Conservation (phyloP, 1,140 invertebrate genomes). For the Asobara japonica region DNA sequence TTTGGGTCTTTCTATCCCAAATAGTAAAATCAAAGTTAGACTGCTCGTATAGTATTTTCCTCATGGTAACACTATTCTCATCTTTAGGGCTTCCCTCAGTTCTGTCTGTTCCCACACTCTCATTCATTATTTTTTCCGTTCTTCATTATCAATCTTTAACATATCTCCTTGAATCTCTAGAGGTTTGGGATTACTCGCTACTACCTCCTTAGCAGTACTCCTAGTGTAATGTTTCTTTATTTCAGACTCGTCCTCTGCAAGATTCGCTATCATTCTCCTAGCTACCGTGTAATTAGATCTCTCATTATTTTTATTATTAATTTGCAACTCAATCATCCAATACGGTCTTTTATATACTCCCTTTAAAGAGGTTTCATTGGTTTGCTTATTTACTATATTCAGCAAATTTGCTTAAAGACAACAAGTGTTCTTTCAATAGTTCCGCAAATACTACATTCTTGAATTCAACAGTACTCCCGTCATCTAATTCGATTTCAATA, state of each 20-base stretch:
- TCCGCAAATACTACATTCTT: slow-evolving; percentile 28
- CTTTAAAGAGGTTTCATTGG: slow-evolving; percentile 16
- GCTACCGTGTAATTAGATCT: background rate
- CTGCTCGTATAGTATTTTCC: slow-evolving; percentile 16
- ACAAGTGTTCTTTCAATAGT: slow-evolving; percentile 14
- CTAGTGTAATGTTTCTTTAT: background rate
- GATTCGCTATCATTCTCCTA: too few relatives aligned
- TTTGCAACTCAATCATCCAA: slow-evolving; percentile 33
- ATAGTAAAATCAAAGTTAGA: slow-evolving; percentile 20
- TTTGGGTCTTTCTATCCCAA: slow-evolving; percentile 23
- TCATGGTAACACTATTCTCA: background rate
- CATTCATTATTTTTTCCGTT: background rate
- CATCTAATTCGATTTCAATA: slow-evolving; percentile 10
- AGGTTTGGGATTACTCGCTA: background rate
- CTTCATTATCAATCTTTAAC: background rate
- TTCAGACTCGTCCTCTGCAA: background rate
- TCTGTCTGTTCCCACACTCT: background rate
- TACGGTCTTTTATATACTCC: slow-evolving; percentile 33
- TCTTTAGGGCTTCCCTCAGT: background rate
- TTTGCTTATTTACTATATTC: slow-evolving; percentile 20
- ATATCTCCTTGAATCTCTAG: background rate
- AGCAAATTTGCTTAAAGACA: slow-evolving; percentile 26
- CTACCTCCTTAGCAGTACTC: background rate
- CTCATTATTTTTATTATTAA: slow-evolving; percentile 2
- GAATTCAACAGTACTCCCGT: background rate